phyloP scores from a whole-genome alignment of 2,797 vertebrate genomes.

The Nasua narica region DNA sequence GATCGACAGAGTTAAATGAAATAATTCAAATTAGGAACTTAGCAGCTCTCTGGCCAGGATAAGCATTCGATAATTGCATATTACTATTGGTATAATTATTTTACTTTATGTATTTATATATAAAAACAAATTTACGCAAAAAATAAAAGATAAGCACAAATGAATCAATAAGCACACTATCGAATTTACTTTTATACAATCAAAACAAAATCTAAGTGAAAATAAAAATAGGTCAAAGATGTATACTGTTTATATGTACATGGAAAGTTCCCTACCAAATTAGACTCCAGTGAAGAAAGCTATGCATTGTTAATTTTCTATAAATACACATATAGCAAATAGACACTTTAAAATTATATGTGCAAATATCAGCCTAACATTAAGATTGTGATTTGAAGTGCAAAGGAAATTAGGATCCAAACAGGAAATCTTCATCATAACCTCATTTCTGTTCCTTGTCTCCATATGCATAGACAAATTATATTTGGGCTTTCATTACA shows the following conservation, averaged over 20 bases:
- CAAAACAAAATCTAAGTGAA: constrained; percentile 7
- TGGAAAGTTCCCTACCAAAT: constrained; percentile 35
- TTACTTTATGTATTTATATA: neutral
- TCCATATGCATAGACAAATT: constrained; percentile 2
- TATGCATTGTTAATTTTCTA: constrained; percentile 47
- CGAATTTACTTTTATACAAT: neutral
- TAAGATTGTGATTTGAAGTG: constrained; percentile 28
- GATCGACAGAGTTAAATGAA: neutral
- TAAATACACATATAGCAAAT: neutral
- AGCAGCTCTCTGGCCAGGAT: neutral
- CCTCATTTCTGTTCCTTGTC: constrained; percentile 31
- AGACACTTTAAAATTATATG: constrained; percentile 40
- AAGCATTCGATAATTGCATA: neutral
- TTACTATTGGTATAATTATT: neutral
- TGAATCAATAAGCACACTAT: constrained; percentile 33
- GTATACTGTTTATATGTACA: neutral
- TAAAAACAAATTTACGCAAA: neutral
- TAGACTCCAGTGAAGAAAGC: constrained; percentile 33
- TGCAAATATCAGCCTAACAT: constrained; percentile 17
- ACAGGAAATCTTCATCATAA: neutral
- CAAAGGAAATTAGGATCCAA: constrained; percentile 43
- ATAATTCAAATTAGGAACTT: neutral
- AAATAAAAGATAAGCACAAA: neutral
- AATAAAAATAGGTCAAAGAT: constrained; percentile 17
- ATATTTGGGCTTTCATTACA: constrained; percentile 19